Evolutionary conservation across 2,888 invertebrate species (phyloP).

Genomic region (Cotesia congregata): DNA sequence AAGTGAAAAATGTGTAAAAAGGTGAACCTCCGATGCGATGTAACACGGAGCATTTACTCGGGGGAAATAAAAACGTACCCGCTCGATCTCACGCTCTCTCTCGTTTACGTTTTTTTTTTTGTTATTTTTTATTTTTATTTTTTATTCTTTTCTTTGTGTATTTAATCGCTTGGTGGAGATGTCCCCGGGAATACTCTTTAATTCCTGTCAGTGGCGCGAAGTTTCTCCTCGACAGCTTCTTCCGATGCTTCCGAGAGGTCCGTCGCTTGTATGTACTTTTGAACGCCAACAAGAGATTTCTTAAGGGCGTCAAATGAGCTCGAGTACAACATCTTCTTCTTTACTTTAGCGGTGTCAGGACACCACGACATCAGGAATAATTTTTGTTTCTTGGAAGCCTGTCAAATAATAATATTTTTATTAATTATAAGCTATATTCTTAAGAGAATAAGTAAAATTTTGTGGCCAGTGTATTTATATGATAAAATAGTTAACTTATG

Average conservation of each 20-base stretch:
- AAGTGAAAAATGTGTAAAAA: constrained; percentile 68
- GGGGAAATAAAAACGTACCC: constrained; percentile 46
- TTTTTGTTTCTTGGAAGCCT: constrained; percentile 96
- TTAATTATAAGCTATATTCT: neutral
- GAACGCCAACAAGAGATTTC: constrained; percentile 95
- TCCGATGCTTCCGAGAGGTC: constrained; percentile 94
- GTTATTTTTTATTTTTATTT: constrained; percentile 38
- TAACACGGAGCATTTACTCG: constrained; percentile 57
- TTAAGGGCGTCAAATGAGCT: constrained; percentile 99
- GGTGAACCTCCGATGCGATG: constrained; percentile 61
- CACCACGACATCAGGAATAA: constrained; percentile 99
- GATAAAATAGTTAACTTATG: neutral
- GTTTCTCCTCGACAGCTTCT: constrained; percentile 93
- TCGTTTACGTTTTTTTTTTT: constrained; percentile 43
- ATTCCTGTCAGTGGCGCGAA: constrained; percentile 95
- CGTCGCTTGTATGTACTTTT: constrained; percentile 97
- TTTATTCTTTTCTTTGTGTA: constrained; percentile 57
- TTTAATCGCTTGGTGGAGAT: constrained; percentile 56
- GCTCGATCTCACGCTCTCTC: constrained; percentile 45
- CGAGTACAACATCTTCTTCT: constrained; percentile 85
- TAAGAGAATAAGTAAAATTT: too few species aligned
- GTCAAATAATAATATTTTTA: constrained; percentile 28
- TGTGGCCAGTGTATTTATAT: too few species aligned
- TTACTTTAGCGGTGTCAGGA: constrained; percentile 96
- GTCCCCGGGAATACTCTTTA: constrained; percentile 65